These are phyloP conservation scores for Tragelaphus strepsiceros DNA, from an alignment of 2,113 vertebrate species.

Conservation along the genomic window DNA sequence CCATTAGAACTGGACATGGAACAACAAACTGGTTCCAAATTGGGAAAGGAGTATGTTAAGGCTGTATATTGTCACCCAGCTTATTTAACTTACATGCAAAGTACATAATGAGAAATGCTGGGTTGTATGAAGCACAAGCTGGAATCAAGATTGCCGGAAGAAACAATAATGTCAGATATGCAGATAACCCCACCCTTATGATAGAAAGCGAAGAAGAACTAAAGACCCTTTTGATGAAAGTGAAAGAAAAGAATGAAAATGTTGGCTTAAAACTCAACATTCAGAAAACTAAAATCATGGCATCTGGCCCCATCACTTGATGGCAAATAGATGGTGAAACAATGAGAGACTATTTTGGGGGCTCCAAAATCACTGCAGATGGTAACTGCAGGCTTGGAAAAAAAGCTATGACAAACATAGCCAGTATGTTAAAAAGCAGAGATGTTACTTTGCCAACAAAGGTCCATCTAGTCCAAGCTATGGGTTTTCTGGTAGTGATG, in stretches of 20 bases:
- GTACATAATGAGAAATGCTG: background rate
- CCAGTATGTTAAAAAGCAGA: background rate
- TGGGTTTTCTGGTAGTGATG: background rate
- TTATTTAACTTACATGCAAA: background rate
- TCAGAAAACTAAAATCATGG: background rate
- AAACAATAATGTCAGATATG: background rate
- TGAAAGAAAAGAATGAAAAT: background rate
- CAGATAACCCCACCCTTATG: background rate
- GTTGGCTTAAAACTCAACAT: background rate
- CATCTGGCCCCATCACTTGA: background rate
- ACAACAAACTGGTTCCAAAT: background rate
- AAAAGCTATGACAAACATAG: background rate
- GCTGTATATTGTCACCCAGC: background rate
- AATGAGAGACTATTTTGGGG: background rate
- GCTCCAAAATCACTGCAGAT: background rate
- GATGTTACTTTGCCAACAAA: background rate
- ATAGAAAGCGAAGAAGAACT: background rate
- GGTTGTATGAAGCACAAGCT: background rate
- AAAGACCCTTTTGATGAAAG: background rate
- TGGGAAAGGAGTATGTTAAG: background rate
- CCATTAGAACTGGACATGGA: background rate
- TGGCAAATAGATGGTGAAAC: background rate
- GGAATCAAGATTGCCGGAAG: background rate
- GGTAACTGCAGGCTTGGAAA: background rate
- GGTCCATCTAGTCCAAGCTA: background rate